Base-by-base conservation (phyloP, 2,797 vertebrate species). In the Pteronotus mesoamericanus region DNA sequence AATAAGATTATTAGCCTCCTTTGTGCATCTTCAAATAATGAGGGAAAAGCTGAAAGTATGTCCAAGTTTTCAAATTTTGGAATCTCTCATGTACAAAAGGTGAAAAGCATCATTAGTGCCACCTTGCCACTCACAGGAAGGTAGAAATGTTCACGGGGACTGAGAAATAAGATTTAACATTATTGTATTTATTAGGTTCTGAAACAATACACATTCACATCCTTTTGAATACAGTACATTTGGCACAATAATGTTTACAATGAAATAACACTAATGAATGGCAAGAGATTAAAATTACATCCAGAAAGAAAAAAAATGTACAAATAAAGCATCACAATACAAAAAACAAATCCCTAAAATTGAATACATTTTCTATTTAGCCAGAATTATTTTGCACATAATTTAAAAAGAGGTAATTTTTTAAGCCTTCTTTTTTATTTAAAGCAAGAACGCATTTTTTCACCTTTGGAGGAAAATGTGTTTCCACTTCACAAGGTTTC, bases 191-290 rank as follows among this genome's bases (percentile, higher is more conserved):
- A 99, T 99, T 99, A 99, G 98, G 98, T 99, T 99, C 98, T 97
- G 98, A 99, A 99, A 99, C 99, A 99, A 99, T 99, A 99, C 99
- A 99, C 99, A 99, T 99, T 99, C 99, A 99, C 99, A 99, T 99
- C 99, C 98, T 98, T 99, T 99, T 98, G 99, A 99, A 98, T 99
- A 99, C 99, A 99, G 99, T 99, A 99, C 99, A 99, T 99, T 99
- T 99, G 99, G 99, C 99, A 99, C 99, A 99, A 99, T 98, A 99
- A 99, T 99, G 99, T 99, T 99, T 99, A 99, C 99, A 99, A 99
- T 99, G 99, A 99, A 99, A 99, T 99, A 99, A 99, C 98, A 99
- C 99, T 99, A 99, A 99, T 97, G 98, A 98, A 99, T 98, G 98
- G 98, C 98, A 98, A 99, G 98, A 98, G 98, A 98, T 98, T 98